A percentile compares a stretch with the other conserved stretches of the same genome.
These are phyloP conservation scores for Phymorhynchus buccinoides DNA, from an alignment of 1,140 invertebrate species.

Conservation along the genomic window DNA sequence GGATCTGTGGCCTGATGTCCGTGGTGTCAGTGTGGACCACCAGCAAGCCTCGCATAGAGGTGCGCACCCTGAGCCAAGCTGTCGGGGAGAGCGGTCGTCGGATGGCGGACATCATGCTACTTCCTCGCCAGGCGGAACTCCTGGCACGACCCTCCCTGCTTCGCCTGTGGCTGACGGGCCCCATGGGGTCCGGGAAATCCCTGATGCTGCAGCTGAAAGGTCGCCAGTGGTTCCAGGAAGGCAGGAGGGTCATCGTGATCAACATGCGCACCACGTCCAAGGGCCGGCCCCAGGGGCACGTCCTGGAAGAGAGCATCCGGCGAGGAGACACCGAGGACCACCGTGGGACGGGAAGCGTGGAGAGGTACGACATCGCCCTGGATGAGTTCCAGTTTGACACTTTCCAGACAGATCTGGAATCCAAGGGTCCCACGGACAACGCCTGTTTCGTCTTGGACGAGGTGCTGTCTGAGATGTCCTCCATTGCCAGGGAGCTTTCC, in stretches of 20 bases:
- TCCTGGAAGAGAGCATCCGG: constrained; percentile 10
- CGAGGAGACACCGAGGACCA: not conserved
- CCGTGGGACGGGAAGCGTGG: not conserved
- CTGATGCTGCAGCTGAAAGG: constrained; percentile 29
- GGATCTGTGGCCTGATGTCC: constrained; percentile 26
- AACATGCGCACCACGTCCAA: not conserved
- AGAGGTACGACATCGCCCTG: constrained; percentile 26
- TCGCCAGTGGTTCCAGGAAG: constrained; percentile 16
- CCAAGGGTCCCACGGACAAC: not conserved
- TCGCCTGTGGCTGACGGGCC: constrained; percentile 25
- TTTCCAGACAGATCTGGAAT: not conserved
- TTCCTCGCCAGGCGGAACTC: not conserved
- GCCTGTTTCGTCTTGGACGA: constrained; percentile 4
- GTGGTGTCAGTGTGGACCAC: constrained; percentile 22
- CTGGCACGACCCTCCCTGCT: not conserved
- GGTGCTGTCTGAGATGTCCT: not conserved
- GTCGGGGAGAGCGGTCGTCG: not conserved
- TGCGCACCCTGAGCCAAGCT: not conserved
- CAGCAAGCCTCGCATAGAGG: constrained; percentile 1
- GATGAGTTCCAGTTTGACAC: not conserved
- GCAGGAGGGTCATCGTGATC: constrained; percentile 8
- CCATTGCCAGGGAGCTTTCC: not conserved
- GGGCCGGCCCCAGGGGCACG: not conserved
- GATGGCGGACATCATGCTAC: constrained; percentile 14
- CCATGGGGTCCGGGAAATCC: constrained; percentile 25